Percentiles rank a stretch among this genome's conserved stretches.
Evolutionary conservation across 2,113 vertebrate species (phyloP).

Genomic region (Dasyprocta punctata): DNA sequence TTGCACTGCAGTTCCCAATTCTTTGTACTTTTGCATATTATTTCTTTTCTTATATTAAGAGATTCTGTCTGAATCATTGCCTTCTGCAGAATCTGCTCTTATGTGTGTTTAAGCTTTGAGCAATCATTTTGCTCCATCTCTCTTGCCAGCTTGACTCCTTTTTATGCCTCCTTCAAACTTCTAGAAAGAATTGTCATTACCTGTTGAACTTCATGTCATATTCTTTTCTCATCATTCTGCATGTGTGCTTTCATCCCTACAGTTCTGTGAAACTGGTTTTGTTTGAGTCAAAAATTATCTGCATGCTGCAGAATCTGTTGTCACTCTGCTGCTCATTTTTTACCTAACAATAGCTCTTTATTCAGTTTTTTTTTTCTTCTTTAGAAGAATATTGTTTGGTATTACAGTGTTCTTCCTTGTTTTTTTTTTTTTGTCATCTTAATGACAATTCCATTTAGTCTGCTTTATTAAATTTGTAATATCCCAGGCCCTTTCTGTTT

Average conservation of each 20-base stretch:
- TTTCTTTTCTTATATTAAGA: background rate
- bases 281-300: background rate
- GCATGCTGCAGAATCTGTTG: background rate
- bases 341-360: background rate
- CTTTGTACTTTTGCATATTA: background rate
- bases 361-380: background rate
- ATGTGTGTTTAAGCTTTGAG: background rate
- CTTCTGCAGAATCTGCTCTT: background rate
- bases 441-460: background rate
- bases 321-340: background rate
- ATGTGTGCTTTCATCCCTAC: background rate
- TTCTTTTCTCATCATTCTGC: background rate
- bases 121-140: background rate
- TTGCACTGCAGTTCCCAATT: background rate
- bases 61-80: background rate
- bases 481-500: background rate
- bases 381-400: background rate
- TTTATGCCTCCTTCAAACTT: background rate
- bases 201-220: background rate
- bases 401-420: background rate
- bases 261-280: background rate
- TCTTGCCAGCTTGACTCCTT: background rate
- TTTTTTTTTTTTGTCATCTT: background rate
- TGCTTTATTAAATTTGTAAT: conserved; percentile 15
- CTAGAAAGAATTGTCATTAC: background rate